These are phyloP conservation scores for Crax fasciolata DNA, from an alignment of 2,797 vertebrate genomes.

Conservation along the genomic window DNA sequence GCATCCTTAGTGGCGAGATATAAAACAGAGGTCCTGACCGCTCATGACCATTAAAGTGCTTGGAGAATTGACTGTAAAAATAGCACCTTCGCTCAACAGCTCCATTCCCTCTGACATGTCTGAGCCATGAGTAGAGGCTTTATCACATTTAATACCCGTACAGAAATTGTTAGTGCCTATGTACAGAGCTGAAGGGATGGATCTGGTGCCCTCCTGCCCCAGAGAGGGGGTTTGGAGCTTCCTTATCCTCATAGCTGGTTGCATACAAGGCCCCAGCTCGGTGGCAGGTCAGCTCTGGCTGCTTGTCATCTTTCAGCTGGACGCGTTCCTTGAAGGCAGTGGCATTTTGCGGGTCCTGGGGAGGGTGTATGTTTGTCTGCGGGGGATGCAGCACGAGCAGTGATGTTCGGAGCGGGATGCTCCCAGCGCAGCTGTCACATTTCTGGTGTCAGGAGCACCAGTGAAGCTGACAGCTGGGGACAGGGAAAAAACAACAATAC, in stretches of 20 bases:
- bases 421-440: not conserved
- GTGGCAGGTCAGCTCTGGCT: not conserved
- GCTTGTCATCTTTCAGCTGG: not conserved
- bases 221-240: not conserved
- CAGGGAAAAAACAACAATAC: not conserved
- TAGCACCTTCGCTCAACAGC: not conserved
- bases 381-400: not conserved
- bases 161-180: not conserved
- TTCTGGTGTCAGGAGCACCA: not conserved
- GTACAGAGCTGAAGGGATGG: not conserved
- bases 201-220: not conserved
- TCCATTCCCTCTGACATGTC: rapidly evolving
- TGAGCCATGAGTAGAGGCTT: not conserved
- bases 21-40: not conserved
- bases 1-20: not conserved
- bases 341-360: not conserved
- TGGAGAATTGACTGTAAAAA: not conserved
- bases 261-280: not conserved
- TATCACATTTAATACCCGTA: not conserved
- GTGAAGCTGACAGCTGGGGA: not conserved
- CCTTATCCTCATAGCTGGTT: not conserved
- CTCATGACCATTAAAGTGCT: not conserved
- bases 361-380: not conserved
- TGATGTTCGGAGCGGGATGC: not conserved
- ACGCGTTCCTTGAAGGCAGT: not conserved